Evolutionary conservation across 2,888 invertebrate genomes (phyloP).

Genomic region (Cryptus viduatorius): DNA sequence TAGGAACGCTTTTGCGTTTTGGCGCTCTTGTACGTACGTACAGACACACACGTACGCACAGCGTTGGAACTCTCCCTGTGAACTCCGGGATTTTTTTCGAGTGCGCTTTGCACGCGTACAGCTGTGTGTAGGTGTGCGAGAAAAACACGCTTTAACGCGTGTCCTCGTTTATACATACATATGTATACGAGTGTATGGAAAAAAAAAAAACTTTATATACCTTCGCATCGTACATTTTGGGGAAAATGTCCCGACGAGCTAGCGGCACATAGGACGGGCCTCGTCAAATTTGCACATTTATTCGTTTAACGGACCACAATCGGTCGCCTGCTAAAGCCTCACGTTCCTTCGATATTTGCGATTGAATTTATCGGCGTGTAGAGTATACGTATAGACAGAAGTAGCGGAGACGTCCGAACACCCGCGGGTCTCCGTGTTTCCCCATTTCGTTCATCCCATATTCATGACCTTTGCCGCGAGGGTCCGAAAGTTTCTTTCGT

Average conservation of each 20-base stretch:
- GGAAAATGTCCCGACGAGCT: constrained; percentile 47
- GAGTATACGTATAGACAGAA: constrained; percentile 28
- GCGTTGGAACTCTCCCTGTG: constrained; percentile 27
- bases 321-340: constrained; percentile 75
- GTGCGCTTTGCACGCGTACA: constrained; percentile 47
- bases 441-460: constrained; percentile 76
- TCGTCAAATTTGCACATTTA: constrained; percentile 83
- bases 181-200: constrained; percentile 36
- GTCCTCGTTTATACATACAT: constrained; percentile 41
- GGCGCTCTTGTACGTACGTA: constrained; percentile 50
- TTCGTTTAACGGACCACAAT: constrained; percentile 81
- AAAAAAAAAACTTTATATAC: constrained; percentile 45
- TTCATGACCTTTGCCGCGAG: constrained; percentile 76
- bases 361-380: constrained; percentile 66
- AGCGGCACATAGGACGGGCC: constrained; percentile 57
- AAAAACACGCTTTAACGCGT: constrained; percentile 56
- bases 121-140: constrained; percentile 28
- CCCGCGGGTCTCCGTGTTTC: constrained; percentile 10
- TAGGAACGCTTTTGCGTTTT: constrained; percentile 73
- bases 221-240: constrained; percentile 26
- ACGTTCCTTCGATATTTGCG: constrained; percentile 71
- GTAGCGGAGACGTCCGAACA: constrained; percentile 30
- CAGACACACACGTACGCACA: constrained; percentile 50
- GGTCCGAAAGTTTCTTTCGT: constrained; percentile 47
- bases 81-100: constrained; percentile 31